Conservation (phyloP, 1,140 invertebrate species). For the Danaus melanippus region DNA sequence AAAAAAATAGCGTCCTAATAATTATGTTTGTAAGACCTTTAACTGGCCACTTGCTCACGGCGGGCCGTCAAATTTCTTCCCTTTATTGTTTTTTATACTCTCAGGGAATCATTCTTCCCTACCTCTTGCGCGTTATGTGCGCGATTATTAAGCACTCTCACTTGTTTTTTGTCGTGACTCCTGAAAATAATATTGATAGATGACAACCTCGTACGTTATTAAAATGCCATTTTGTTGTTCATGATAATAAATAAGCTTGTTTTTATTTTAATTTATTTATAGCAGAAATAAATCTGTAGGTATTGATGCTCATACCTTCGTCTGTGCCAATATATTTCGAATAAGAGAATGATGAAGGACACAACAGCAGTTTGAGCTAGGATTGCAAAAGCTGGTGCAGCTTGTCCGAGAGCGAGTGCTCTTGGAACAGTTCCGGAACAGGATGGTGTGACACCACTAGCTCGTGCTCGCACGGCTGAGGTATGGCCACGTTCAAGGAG, state of each 20-base stretch:
- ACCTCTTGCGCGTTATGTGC: conserved; percentile 23
- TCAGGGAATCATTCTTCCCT: conserved; percentile 27
- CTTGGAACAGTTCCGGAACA: conserved; percentile 45
- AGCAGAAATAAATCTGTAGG: too few relatives aligned
- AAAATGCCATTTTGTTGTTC: background rate
- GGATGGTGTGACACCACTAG: conserved; percentile 24
- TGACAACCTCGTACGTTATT: conserved; percentile 4
- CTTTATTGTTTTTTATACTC: conserved; percentile 53
- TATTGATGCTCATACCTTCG: conserved; percentile 15
- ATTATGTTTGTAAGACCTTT: background rate
- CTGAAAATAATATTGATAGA: conserved; percentile 23
- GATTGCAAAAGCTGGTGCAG: conserved; percentile 47
- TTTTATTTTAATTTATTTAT: too few relatives aligned
- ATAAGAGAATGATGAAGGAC: conserved; percentile 27
- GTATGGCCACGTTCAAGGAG: conserved; percentile 43
- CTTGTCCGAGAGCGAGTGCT: conserved; percentile 46
- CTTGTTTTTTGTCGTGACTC: conserved; percentile 10
- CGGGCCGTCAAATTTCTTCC: conserved; percentile 37
- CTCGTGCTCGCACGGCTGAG: conserved; percentile 27
- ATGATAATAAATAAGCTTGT: too few relatives aligned
- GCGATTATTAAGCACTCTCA: conserved; percentile 20
- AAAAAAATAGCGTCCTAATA: too few relatives aligned
- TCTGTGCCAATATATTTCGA: conserved; percentile 36
- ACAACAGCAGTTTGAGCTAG: conserved; percentile 25
- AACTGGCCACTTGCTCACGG: conserved; percentile 13